A percentile compares a stretch with the other conserved stretches of the same genome.
These are phyloP conservation scores for Leptinotarsa lineolata DNA, from an alignment of 1,140 invertebrate genomes.

Conservation along the genomic window DNA sequence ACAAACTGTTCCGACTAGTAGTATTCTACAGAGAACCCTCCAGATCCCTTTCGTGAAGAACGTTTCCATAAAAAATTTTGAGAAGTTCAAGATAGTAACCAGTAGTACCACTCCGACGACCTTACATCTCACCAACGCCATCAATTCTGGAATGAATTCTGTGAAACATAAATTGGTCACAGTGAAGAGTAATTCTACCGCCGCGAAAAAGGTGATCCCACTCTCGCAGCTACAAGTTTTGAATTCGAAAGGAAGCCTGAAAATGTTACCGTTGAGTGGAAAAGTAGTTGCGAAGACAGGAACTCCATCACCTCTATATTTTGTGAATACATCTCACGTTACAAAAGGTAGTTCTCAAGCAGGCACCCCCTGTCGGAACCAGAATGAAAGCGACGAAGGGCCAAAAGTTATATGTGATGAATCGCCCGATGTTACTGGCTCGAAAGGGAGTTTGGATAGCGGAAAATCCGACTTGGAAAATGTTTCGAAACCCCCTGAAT, in stretches of 20 bases:
- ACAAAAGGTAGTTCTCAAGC: constrained; percentile 10
- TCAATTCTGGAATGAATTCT: constrained; percentile 37
- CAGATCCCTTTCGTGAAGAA: constrained; percentile 53
- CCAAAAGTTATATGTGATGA: neutral
- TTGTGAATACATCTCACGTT: constrained; percentile 10
- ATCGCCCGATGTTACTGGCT: neutral
- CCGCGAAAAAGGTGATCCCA: constrained; percentile 49
- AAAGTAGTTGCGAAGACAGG: constrained; percentile 39
- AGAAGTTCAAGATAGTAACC: constrained; percentile 53
- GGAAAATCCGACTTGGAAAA: constrained; percentile 32
- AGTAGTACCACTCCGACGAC: constrained; percentile 36
- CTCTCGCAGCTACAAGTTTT: constrained; percentile 50
- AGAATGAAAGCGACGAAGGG: neutral
- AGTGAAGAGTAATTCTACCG: constrained; percentile 43
- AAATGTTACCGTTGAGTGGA: constrained; percentile 48
- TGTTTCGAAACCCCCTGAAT: constrained; percentile 29
- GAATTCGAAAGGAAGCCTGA: constrained; percentile 50
- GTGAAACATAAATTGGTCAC: constrained; percentile 52
- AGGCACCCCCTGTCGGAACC: neutral
- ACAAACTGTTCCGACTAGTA: constrained; percentile 45
- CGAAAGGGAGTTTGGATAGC: constrained; percentile 22
- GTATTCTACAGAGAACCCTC: constrained; percentile 52
- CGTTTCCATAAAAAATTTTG: constrained; percentile 52
- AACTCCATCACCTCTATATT: constrained; percentile 14
- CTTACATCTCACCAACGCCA: constrained; percentile 34